Evolutionary conservation across 2,888 invertebrate species (phyloP), one percentile per base, ranked within the genome.

Genomic region (Caenorhabditis sp.): DNA sequence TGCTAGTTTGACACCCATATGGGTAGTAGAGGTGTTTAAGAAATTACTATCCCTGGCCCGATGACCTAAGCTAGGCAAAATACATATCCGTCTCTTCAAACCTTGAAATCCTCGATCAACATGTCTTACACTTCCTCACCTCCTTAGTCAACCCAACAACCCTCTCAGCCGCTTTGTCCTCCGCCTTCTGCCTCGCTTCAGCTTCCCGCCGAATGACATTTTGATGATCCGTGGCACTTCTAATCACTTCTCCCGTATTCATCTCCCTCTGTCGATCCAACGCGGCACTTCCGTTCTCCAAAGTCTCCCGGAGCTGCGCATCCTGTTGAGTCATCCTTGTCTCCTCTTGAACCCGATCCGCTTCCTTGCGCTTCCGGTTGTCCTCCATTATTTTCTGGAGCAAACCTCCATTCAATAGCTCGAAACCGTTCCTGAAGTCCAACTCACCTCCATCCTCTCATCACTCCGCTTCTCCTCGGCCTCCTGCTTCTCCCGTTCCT

Each of bases 131-230:
- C n/a, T n/a, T n/a, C n/a, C n/a, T n/a, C 37, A 37, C 6, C 37
- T 37, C 13, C 3, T 50, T 20, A 2, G 22, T 4, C 50, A 18
- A 26, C 6, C 28, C 20, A 20, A 24, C 8, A 24, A 44, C 18
- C 18, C 24, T 32, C 32, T 60, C 61, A 9, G 15, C 9, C 11
- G 37, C n/a, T 40, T 44, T 62, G 37, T 64, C 13, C 40, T 26
- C 40, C 22, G 6, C 26, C 15, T 15, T 22, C 18, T 20, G 26
- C 4, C 47, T 65, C 32, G 20, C 24, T 26, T 28, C 11, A 6
- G 22, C 18, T 9, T 9, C 28, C 2, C 40, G 26, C n/a, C 1
- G 50, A n/a, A 44, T 18, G 13, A n/a, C 26, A 15, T 65, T 51
- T 51, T 60, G 20, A 13, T 40, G 35, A 3, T 56, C 56, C 9